phyloP scores from a whole-genome alignment of 2,888 invertebrate species.

The Drymonia ruficornis region DNA sequence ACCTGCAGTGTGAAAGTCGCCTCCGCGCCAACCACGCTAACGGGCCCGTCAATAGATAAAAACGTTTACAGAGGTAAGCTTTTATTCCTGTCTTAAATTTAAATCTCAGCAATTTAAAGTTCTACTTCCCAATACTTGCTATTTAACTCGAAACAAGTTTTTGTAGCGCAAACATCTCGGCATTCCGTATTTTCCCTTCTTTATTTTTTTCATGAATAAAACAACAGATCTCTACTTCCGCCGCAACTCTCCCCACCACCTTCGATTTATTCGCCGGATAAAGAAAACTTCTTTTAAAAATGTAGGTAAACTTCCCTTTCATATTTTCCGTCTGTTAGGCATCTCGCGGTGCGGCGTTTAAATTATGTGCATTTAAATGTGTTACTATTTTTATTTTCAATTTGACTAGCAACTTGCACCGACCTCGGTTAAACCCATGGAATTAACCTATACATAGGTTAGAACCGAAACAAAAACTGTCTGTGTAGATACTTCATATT shows the following conservation, averaged over 20 bases:
- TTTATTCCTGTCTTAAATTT: not conserved
- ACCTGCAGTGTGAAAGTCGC: too few species aligned
- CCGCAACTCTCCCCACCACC: slow-evolving; percentile 78
- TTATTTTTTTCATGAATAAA: slow-evolving; percentile 84
- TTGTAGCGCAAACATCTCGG: slow-evolving; percentile 49
- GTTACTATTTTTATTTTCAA: slow-evolving; percentile 49
- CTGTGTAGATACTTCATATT: too few species aligned
- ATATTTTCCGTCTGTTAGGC: slow-evolving; percentile 81
- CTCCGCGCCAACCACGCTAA: too few species aligned
- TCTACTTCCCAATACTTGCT: not conserved
- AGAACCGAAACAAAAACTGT: too few species aligned
- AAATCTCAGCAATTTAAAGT: not conserved
- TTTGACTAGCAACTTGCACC: not conserved
- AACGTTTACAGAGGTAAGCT: too few species aligned
- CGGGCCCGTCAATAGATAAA: too few species aligned
- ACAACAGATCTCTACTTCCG: slow-evolving; percentile 82
- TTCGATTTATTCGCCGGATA: slow-evolving; percentile 83
- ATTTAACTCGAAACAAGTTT: slow-evolving; percentile 8
- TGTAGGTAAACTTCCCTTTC: slow-evolving; percentile 79
- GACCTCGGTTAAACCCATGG: not conserved
- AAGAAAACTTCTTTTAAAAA: slow-evolving; percentile 82
- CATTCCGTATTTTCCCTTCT: slow-evolving; percentile 69
- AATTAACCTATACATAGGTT: too few species aligned
- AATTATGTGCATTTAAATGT: slow-evolving; percentile 77
- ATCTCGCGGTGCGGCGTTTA: slow-evolving; percentile 65